Evolutionary conservation across 2,888 invertebrate genomes (phyloP).

Genomic region (Synergus itoensis): DNA sequence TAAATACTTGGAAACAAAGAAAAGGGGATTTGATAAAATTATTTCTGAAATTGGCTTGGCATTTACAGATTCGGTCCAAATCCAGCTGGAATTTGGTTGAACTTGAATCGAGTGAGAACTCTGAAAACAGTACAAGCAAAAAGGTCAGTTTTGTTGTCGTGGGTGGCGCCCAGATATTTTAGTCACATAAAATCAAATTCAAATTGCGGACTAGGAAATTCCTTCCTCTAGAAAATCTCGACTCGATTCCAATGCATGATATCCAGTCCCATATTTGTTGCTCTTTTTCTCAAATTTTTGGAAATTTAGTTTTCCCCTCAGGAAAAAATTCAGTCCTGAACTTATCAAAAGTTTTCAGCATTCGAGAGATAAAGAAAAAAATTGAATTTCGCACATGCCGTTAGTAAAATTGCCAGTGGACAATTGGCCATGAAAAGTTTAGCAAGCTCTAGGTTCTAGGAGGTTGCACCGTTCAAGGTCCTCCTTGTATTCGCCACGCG

Average conservation of each 20-base stretch:
- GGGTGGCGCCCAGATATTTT: too few relatives aligned
- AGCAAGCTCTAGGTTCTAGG: constrained; percentile 25
- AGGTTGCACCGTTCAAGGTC: constrained; percentile 21
- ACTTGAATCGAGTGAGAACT: constrained; percentile 58
- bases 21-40: background rate
- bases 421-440: constrained; percentile 33
- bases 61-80: constrained; percentile 65
- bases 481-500: constrained; percentile 2
- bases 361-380: background rate
- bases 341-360: background rate
- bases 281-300: background rate
- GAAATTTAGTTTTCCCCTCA: background rate
- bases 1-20: background rate
- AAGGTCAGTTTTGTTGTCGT: constrained; percentile 57
- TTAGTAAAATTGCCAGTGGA: constrained; percentile 14
- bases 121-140: constrained; percentile 59
- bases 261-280: too few relatives aligned
- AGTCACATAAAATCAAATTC: too few relatives aligned
- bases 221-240: too few relatives aligned
- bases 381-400: constrained; percentile 10
- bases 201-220: too few relatives aligned
- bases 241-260: too few relatives aligned
- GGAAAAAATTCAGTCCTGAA: background rate
- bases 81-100: constrained; percentile 62
- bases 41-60: constrained; percentile 27